Evolutionary conservation across 2,888 invertebrate genomes (phyloP), one percentile per base, ranked within the genome.

Genomic region (Carabus problematicus): DNA sequence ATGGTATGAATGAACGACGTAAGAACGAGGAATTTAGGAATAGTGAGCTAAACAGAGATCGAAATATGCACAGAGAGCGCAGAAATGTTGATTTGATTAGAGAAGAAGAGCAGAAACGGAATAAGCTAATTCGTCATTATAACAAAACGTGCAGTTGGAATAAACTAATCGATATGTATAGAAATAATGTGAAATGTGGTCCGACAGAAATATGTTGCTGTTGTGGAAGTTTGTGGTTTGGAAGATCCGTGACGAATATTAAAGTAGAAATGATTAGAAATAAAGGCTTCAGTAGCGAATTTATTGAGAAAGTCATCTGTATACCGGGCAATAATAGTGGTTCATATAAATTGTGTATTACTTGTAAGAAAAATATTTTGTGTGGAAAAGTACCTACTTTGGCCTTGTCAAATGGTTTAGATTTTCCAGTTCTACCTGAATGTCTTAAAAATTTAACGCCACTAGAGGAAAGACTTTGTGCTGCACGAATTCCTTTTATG

Each of bases 401-500:
- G 43, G 58, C 71, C 40, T 70, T 56, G 45, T 52, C 12, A 3
- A 72, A 72, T 67, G 72, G 70, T 7, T 70, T 72, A 61, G 60
- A 16, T 43, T 72, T 67, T 70, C 72, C 72, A 14, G 12, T 18
- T 54, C 3, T 73, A 47, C 72, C 74, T 42, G 66, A 72, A 49
- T 68, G 67, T 56, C 40, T 72, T 16, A 47, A 70, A 67, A 45
- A 59, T 12, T 68, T 74, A 19, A 71, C 73, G 47, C 70, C 70
- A 39, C 60, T 73, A 18, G 73, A 73, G 56, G 72, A 75, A 71
- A 40, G 74, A 11, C 41, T 75, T 12, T 69, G 71, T 62, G 45
- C 63, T 45, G 49, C 49, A 14, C n/a, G 73, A 45, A 70, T 70
- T 70, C 45, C 61, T 52, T 73, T 74, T 47, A 60, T 74, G 60